phyloP scores from a whole-genome alignment of 1,140 invertebrate genomes.

The Drosophila nigromelanica region DNA sequence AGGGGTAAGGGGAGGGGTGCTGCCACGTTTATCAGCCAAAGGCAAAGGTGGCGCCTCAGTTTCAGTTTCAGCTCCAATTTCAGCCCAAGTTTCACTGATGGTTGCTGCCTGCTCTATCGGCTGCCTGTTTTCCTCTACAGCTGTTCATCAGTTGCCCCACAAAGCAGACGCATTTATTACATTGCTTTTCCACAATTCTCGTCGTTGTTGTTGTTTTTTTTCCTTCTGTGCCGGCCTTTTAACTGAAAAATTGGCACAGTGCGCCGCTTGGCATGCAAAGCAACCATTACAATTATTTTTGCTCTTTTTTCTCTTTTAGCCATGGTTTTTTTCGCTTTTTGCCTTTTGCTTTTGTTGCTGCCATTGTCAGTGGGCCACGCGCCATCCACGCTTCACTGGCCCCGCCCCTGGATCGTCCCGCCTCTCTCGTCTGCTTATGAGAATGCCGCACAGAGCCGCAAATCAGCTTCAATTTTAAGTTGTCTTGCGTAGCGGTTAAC shows the following conservation, averaged over 20 bases:
- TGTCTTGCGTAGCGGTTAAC: neutral
- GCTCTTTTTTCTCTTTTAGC: constrained; percentile 8
- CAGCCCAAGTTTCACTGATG: neutral
- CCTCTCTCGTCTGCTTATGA: constrained; percentile 55
- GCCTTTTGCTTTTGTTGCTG: constrained; percentile 52
- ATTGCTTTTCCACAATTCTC: constrained; percentile 70
- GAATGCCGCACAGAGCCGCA: constrained; percentile 53
- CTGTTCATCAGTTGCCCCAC: constrained; percentile 64
- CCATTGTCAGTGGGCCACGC: constrained; percentile 79
- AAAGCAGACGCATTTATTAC: constrained; percentile 79
- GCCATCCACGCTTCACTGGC: constrained; percentile 65
- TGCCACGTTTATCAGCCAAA: constrained; percentile 60
- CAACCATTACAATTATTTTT: constrained; percentile 62
- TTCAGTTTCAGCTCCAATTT: constrained; percentile 28
- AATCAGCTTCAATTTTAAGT: constrained; percentile 57
- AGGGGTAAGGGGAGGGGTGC: neutral
- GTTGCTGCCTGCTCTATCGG: constrained; percentile 30
- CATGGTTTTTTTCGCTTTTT: constrained; percentile 29
- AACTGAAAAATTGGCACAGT: constrained; percentile 80
- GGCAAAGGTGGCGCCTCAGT: constrained; percentile 41
- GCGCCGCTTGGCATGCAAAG: constrained; percentile 74
- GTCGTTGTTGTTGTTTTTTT: neutral
- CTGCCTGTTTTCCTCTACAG: constrained; percentile 57
- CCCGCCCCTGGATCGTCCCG: constrained; percentile 17
- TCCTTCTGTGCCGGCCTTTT: constrained; percentile 52